Evolutionary conservation across 1,140 invertebrate genomes (phyloP), one percentile per base, ranked within the genome.

Genomic region (Oncopodura yosiiana): DNA sequence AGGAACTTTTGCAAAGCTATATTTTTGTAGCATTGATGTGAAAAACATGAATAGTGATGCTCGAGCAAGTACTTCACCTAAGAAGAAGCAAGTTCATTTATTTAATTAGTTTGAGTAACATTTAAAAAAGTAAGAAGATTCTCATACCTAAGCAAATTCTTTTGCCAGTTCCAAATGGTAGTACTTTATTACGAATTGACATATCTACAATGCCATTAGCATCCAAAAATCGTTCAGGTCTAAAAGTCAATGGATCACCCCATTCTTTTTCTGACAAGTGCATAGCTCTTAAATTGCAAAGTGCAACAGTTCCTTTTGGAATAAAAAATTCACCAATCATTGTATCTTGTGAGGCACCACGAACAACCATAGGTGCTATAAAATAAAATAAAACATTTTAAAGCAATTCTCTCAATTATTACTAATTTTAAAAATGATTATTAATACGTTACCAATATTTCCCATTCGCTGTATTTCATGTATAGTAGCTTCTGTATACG

Each of bases 251-350:
- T 0, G 87, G 84, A 30, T 91, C 74, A 4, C 69, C 74, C 66
- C 83, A 86, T 43, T 78, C 77, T 1, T 77, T 71, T 3, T 81
- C 74, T 62, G 86, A 80, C 74, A 82, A 82, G 21, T 90, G 72
- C 42, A 85, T 77, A 45, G 78, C 78, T 49, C 81, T 80, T 60
- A 86, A 82, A 67, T 88, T 92, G 14, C 79, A 79, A 5, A 89
- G 75, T 1, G 90, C 77, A 77, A 87, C 84, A 16, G 85, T 84
- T 54, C 86, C 82, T 81, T 85, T n/a, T n/a, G n/a, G n/a, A n/a
- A n/a, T n/a, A n/a, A n/a, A n/a, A n/a, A n/a, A n/a, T n/a, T n/a
- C n/a, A n/a, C n/a, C n/a, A n/a, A n/a, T n/a, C n/a, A n/a, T n/a
- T n/a, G n/a, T n/a, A n/a, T n/a, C n/a, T n/a, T n/a, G n/a, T n/a